Evolutionary conservation across 2,797 vertebrate genomes (phyloP).

Genomic region (Neomorphus geoffroyi): DNA sequence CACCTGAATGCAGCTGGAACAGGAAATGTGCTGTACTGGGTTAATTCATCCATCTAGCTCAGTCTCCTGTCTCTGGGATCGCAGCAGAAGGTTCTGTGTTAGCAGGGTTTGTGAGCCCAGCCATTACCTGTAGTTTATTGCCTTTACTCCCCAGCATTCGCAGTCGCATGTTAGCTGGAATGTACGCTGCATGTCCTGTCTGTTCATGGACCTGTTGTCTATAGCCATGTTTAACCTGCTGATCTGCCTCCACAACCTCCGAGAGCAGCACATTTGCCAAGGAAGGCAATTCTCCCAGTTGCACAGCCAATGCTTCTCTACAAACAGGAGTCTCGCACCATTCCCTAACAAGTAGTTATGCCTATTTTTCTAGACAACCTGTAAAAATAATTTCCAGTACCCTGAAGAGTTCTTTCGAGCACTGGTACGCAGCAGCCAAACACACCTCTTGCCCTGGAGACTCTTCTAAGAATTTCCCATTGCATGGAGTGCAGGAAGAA

Average conservation of each 20-base stretch:
- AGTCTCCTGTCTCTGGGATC: not conserved
- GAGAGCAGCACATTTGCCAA: not conserved
- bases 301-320: not conserved
- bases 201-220: not conserved
- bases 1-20: not conserved
- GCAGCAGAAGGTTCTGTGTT: not conserved
- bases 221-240: not conserved
- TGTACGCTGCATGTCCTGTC: fast-evolving
- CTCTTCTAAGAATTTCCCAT: not conserved
- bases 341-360: not conserved
- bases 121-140: not conserved
- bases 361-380: not conserved
- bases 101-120: not conserved
- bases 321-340: not conserved
- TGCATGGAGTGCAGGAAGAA: not conserved
- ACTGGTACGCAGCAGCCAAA: not conserved
- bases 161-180: not conserved
- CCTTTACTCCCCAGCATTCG: not conserved
- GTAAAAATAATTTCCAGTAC: not conserved
- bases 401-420: not conserved
- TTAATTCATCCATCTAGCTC: not conserved
- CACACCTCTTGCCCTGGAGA: not conserved
- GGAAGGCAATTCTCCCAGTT: not conserved
- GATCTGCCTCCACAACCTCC: not conserved
- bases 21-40: not conserved